phyloP scores from a whole-genome alignment of 2,113 vertebrate species.

The Platycercus adscitus region DNA sequence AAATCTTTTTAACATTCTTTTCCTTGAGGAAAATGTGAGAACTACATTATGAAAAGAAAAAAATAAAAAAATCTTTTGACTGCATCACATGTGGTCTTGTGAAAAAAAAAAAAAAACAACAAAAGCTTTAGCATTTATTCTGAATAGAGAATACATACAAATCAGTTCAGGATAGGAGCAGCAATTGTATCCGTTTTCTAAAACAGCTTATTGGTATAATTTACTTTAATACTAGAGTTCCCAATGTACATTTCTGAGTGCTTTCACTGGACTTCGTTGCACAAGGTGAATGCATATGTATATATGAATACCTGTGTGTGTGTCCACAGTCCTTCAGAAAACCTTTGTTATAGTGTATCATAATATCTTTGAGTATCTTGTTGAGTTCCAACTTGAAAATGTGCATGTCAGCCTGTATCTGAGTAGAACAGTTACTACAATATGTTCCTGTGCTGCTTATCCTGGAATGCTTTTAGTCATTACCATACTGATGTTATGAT shows the following conservation, averaged over 20 bases:
- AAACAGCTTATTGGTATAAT: neutral
- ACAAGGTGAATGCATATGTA: neutral
- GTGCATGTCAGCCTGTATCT: neutral
- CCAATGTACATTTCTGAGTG: neutral
- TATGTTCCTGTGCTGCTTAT: neutral
- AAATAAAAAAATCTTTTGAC: neutral
- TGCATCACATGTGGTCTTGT: neutral
- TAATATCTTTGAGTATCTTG: neutral
- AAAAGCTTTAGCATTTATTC: neutral
- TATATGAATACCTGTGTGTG: neutral
- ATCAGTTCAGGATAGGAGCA: neutral
- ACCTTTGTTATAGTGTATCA: neutral
- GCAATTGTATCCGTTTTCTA: neutral
- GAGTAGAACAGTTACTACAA: neutral
- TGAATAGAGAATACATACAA: neutral
- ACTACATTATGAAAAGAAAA: neutral
- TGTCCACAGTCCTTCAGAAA: neutral
- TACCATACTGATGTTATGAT: neutral
- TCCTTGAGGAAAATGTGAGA: neutral
- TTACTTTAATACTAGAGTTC: neutral
- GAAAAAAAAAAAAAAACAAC: neutral
- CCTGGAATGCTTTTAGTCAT: neutral
- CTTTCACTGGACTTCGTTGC: neutral
- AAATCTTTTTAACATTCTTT: neutral
- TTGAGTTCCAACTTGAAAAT: neutral